Conservation (phyloP, 2,113 vertebrate genomes). For the Athene cunicularia region DNA sequence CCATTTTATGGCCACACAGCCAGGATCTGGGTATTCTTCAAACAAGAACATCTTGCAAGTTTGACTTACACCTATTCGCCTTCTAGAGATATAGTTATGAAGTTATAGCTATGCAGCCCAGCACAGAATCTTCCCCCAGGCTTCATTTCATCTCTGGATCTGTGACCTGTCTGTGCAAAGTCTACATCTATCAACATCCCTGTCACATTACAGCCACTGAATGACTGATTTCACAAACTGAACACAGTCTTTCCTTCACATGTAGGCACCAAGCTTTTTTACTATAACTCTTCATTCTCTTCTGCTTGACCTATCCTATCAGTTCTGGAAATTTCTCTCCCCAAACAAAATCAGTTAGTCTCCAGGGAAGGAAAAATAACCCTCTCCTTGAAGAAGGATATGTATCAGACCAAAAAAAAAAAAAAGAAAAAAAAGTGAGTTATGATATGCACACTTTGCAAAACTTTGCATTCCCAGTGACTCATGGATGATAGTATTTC, state of each 20-base stretch:
- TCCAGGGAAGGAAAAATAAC: neutral
- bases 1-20: neutral
- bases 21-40: fast-evolving
- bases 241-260: neutral
- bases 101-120: neutral
- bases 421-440: too few species aligned
- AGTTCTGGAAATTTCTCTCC: neutral
- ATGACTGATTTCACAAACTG: neutral
- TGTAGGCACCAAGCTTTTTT: neutral
- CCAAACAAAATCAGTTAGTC: neutral
- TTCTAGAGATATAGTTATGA: neutral
- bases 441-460: neutral
- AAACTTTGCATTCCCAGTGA: neutral
- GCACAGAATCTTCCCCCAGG: neutral
- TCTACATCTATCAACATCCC: neutral
- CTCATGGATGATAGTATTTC: neutral
- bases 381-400: neutral
- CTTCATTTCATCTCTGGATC: neutral
- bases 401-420: neutral
- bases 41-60: neutral
- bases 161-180: neutral
- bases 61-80: neutral
- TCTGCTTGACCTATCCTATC: neutral
- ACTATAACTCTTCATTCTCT: neutral
- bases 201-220: neutral